A percentile compares a stretch with the other conserved stretches of the same genome.
Evolutionary conservation across 2,113 vertebrate species (phyloP).

Genomic region (Nycticorax nycticorax): DNA sequence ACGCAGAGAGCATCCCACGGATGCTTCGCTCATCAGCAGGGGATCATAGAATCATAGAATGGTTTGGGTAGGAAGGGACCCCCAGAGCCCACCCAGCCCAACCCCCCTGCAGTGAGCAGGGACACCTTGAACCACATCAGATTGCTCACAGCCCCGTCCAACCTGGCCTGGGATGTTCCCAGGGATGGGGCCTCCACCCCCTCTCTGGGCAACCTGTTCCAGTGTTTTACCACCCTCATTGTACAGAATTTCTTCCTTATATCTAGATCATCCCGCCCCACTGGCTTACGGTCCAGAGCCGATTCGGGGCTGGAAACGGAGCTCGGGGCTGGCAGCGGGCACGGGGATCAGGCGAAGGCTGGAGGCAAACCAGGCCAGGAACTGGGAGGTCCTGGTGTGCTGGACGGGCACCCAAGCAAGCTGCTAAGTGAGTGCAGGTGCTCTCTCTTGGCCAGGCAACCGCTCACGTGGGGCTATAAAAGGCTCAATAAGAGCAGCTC

Average conservation of each 20-base stretch:
- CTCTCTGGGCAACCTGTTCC: too few relatives aligned
- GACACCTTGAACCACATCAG: too few relatives aligned
- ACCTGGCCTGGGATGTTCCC: too few relatives aligned
- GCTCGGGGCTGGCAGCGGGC: accelerated
- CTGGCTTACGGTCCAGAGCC: accelerated
- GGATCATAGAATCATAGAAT: too few relatives aligned
- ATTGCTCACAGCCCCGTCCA: too few relatives aligned
- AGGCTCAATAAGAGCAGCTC: neutral
- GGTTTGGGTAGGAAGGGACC: too few relatives aligned
- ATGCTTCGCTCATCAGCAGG: neutral
- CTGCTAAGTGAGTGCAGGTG: neutral
- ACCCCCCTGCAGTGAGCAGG: too few relatives aligned
- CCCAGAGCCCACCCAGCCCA: too few relatives aligned
- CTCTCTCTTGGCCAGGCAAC: neutral
- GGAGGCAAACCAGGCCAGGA: neutral
- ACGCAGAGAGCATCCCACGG: accelerated
- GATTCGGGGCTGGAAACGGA: neutral
- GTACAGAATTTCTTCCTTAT: too few relatives aligned
- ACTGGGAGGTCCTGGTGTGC: neutral
- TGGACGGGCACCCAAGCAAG: neutral
- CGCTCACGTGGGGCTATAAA: neutral
- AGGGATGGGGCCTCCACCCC: too few relatives aligned
- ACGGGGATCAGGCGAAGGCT: neutral
- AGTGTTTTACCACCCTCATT: too few relatives aligned
- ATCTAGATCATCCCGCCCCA: neutral